A percentile compares a stretch with the other conserved stretches of the same genome.
phyloP scores from a whole-genome alignment of 2,888 invertebrate genomes.

The Lepidochrysops patricia region DNA sequence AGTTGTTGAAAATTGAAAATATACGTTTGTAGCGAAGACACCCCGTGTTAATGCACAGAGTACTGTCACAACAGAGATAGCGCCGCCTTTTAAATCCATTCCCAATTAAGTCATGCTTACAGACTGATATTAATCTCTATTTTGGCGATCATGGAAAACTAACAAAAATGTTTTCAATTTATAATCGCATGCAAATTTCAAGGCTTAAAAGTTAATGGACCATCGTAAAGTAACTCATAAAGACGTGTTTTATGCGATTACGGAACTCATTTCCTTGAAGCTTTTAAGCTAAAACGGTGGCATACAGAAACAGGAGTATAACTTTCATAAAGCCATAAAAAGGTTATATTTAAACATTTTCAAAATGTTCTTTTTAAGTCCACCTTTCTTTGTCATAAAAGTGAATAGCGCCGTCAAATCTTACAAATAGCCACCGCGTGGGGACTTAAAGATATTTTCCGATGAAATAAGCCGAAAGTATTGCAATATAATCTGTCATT shows the following conservation, averaged over 20 bases:
- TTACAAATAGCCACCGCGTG: not conserved
- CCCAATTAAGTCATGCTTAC: not conserved
- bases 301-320: not conserved
- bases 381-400: not conserved
- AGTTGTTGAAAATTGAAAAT: slow-evolving; percentile 65
- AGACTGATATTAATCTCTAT: not conserved
- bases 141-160: not conserved
- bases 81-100: slow-evolving; percentile 1
- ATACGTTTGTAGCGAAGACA: slow-evolving; percentile 52
- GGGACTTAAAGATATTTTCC: not conserved
- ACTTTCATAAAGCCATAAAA: not conserved
- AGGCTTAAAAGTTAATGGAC: not conserved
- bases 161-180: not conserved
- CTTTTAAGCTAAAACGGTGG: not conserved
- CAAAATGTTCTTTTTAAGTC: not conserved
- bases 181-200: not conserved
- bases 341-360: not conserved
- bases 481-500: slow-evolving; percentile 45
- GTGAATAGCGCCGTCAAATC: not conserved
- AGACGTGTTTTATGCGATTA: not conserved
- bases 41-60: slow-evolving; percentile 46
- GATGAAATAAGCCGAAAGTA: slow-evolving; percentile 24
- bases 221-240: not conserved
- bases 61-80: slow-evolving; percentile 62
- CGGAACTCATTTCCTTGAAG: slow-evolving; percentile 1